phyloP scores from a whole-genome alignment of 2,888 invertebrate genomes.

The Chymomyza fuscimana region DNA sequence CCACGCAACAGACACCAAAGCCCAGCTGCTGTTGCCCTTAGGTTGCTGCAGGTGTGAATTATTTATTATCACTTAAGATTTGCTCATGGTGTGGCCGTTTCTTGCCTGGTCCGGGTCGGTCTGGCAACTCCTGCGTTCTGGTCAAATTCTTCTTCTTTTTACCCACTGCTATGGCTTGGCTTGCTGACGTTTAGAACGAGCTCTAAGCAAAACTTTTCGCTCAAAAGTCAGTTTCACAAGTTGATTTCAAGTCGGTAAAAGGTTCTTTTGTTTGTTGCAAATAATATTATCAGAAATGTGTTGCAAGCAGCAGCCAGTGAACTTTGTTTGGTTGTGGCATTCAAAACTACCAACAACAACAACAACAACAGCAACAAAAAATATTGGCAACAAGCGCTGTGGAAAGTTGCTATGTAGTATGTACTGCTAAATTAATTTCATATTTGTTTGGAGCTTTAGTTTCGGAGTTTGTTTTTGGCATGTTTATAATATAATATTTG shows the following conservation, averaged over 20 bases:
- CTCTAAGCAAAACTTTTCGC: slow-evolving; percentile 59
- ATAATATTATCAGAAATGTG: slow-evolving; percentile 51
- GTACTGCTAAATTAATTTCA: slow-evolving; percentile 55
- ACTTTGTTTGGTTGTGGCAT: background rate
- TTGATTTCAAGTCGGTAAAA: slow-evolving; percentile 55
- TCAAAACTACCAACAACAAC: too few species aligned
- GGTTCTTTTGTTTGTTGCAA: slow-evolving; percentile 60
- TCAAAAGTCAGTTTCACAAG: slow-evolving; percentile 68
- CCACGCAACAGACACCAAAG: slow-evolving; percentile 1
- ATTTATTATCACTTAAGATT: slow-evolving; percentile 77
- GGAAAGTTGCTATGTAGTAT: slow-evolving; percentile 34
- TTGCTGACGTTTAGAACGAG: slow-evolving; percentile 23
- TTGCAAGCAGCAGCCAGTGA: slow-evolving; percentile 24
- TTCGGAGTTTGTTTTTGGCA: slow-evolving; percentile 11
- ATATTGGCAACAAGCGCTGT: slow-evolving; percentile 18
- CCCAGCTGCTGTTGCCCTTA: slow-evolving; percentile 26
- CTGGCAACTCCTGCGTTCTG: background rate
- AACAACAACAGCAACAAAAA: background rate
- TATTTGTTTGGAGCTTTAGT: slow-evolving; percentile 30
- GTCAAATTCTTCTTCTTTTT: background rate
- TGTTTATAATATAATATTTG: slow-evolving; percentile 43
- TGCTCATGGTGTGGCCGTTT: slow-evolving; percentile 19
- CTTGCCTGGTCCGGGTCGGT: background rate
- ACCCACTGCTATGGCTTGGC: slow-evolving; percentile 32
- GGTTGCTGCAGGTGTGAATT: slow-evolving; percentile 77